These are phyloP conservation scores for Akabosia matsudoensis DNA, from an alignment of 1,140 invertebrate species.

Conservation along the genomic window DNA sequence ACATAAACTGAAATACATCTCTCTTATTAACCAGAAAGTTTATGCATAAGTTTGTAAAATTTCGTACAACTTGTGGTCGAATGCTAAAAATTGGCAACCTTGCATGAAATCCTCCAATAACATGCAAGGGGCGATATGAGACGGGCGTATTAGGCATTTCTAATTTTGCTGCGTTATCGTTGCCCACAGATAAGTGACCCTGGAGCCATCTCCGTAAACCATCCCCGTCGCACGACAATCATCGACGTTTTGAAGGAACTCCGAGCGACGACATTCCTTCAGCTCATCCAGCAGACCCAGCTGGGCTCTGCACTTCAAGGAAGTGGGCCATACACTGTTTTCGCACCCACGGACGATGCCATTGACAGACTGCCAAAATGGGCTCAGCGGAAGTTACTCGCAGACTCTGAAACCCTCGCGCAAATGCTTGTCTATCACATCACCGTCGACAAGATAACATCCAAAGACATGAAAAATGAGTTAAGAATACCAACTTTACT, in stretches of 20 bases:
- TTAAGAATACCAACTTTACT: conserved; percentile 44
- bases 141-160: background rate
- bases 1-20: too few relatives aligned
- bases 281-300: conserved; percentile 47
- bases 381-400: conserved; percentile 43
- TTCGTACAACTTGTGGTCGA: background rate
- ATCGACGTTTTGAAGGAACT: conserved; percentile 47
- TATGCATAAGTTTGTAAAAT: background rate
- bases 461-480: conserved; percentile 35
- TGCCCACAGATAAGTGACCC: conserved; percentile 40
- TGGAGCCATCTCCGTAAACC: conserved; percentile 41
- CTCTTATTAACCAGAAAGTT: background rate
- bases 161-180: background rate
- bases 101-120: too few relatives aligned
- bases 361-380: conserved; percentile 47
- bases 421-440: conserved; percentile 48
- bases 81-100: background rate
- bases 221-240: conserved; percentile 46
- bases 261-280: conserved; percentile 45
- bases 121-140: too few relatives aligned
- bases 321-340: conserved; percentile 47
- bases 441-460: conserved; percentile 37
- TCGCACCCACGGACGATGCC: conserved; percentile 47
- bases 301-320: conserved; percentile 44
- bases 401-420: conserved; percentile 44